Percentiles rank a stretch among this genome's conserved stretches.
phyloP scores from a whole-genome alignment of 2,797 vertebrate genomes.

The Sibirionetta formosa region DNA sequence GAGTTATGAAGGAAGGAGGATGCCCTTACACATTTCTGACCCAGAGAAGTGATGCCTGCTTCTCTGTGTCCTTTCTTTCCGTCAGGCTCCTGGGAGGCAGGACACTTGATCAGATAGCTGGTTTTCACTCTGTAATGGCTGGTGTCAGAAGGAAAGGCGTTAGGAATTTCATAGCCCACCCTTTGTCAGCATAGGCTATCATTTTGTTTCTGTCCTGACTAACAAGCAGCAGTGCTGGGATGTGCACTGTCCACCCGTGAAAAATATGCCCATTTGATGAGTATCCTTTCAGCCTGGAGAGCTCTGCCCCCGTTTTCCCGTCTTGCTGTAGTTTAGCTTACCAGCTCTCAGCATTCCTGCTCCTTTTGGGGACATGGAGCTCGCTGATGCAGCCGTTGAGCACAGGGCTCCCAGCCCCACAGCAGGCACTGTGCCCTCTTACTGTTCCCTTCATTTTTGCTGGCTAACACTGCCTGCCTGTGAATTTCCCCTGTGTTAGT shows the following conservation, averaged over 20 bases:
- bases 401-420: accelerated
- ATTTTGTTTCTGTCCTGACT: conserved; percentile 15
- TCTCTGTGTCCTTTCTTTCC: neutral
- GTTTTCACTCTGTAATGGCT: neutral
- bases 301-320: neutral
- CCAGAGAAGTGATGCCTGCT: neutral
- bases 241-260: neutral
- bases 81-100: neutral
- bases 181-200: neutral
- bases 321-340: neutral
- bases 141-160: neutral
- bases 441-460: neutral
- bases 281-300: neutral
- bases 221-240: neutral
- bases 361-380: neutral
- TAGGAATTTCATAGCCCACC: neutral
- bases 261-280: neutral
- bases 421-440: neutral
- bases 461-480: neutral
- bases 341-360: neutral
- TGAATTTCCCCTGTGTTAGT: neutral
- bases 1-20: neutral
- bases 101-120: neutral
- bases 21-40: neutral
- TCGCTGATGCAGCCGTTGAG: neutral